Evolutionary conservation across 2,888 invertebrate genomes (phyloP), one percentile per base, ranked within the genome.

Genomic region (Plagodis pulveraria): DNA sequence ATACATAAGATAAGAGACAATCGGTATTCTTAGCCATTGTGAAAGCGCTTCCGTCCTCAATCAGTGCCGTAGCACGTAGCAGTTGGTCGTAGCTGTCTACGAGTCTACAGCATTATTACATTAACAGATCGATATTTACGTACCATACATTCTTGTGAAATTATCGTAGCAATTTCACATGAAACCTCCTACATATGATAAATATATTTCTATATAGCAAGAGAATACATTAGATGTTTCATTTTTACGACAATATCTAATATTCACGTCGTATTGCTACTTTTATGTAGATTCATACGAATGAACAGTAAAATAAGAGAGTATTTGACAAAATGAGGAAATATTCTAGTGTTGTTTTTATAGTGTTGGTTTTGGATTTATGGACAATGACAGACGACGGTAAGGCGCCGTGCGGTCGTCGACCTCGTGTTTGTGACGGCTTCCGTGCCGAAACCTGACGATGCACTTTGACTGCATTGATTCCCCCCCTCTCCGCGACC

Each of bases 351-450:
- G 48, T 56, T 44, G 42, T 58, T 51, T 48, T 49, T 40, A 42
- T 38, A 44, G 49, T 57, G 35, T 60, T 43, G 49, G 47, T 60
- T 63, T 70, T 62, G 62, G 43, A 54, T 56, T 67, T 47, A 57
- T 72, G 67, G 76, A 67, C 70, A 75, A 63, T 63, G 65, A 56
- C 59, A 44, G 66, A 77, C 72, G 87, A 75, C 87, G 67, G 63
- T 52, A 50, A 63, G 89, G 87, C 89, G 89, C 89, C 89, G 66
- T 40, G 43, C 77, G 87, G 84, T 70, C 85, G 70, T 77, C 72
- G 80, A 85, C 80, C 88, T 70, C 76, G 65, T 87, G 86, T 89
- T 89, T 89, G 87, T 83, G 56, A 52, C 80, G 78, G 82, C 82
- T 87, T 87, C 87, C 84, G 82, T 74, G 73, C 76, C 76, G 78